Evolutionary conservation across 2,113 vertebrate species (phyloP).

Genomic region (Kryptolebias marmoratus): DNA sequence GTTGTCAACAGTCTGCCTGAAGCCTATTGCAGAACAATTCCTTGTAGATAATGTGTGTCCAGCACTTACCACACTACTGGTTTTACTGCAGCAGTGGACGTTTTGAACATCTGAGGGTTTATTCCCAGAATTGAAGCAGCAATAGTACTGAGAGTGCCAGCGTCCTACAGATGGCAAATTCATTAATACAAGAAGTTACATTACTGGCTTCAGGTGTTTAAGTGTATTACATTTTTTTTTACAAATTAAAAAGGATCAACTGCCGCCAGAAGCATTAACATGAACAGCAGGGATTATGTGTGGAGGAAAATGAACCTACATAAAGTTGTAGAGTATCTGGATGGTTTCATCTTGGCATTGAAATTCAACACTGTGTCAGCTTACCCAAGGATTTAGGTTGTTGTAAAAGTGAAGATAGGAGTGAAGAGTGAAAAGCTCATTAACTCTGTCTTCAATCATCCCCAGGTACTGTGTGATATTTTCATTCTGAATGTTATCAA

Average conservation of each 20-base stretch:
- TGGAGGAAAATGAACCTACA: too few relatives aligned
- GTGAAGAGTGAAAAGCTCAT: slow-evolving; percentile 68
- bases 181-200: too few relatives aligned
- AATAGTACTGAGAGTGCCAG: neutral
- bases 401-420: slow-evolving; percentile 68
- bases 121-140: slow-evolving; percentile 40
- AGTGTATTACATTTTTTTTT: too few relatives aligned
- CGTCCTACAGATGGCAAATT: slow-evolving; percentile 13
- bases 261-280: too few relatives aligned
- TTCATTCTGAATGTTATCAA: slow-evolving; percentile 59
- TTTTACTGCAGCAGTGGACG: slow-evolving; percentile 2
- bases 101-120: neutral
- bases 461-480: slow-evolving; percentile 73
- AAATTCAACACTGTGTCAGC: neutral
- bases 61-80: neutral
- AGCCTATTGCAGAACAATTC: too few relatives aligned
- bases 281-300: too few relatives aligned
- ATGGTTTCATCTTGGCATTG: too few relatives aligned
- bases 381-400: slow-evolving; percentile 16
- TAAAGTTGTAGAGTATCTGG: too few relatives aligned
- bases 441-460: slow-evolving; percentile 76
- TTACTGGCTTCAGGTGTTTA: too few relatives aligned
- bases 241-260: too few relatives aligned
- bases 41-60: neutral
- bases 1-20: too few relatives aligned